Base-by-base conservation (phyloP, 2,113 vertebrate genomes). In the Gallinago paraguaiae region DNA sequence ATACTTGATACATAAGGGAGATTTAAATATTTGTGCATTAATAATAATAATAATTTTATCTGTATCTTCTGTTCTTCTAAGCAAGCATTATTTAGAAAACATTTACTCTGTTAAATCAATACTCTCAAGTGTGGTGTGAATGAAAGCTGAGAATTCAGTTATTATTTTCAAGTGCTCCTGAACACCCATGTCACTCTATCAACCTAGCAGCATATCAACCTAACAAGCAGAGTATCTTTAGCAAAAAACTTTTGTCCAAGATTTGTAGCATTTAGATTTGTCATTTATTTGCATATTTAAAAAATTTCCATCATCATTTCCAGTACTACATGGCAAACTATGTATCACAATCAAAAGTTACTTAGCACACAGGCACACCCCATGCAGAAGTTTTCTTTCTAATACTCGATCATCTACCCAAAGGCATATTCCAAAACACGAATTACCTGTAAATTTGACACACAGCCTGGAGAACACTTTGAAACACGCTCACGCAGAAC, bases 241-340 rank as follows among this genome's bases (percentile, higher is more conserved):
- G 50, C 31, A 84, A 71, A 80, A 88, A 46, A 27, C 11, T 78
- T 31, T 30, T 43, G 22, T 25, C 72, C 75, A 67, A 51, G 10
- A 9, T 22, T 72, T 53, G 35, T 27, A 81, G 48, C 35, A 39
- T 39, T 39, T 39, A 93, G 53, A 56, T 4, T 6, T 0, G 0
- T 67, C 1, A 10, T 10, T 75, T 46, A 88, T 43, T 37, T 51
- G 39, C 30, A 37, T 11, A 76, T 43, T 54, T 51, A 24, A 88
- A 86, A 17, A 63, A 64, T 41, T 86, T 59, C 46, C 17, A 25
- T 20, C 31, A 75, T 27, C 37, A 37, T 37, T 37, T 37, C 20
- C n/a, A 35, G 7, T 25, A 25, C 22, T 27, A 43, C 0, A 0
- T 2, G 5, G 72, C 17, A 54, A 92, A 76, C 39, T 16, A 61